Conservation (phyloP, 92 coral and sea anemone species). For the Scolanthus callimorphus region DNA sequence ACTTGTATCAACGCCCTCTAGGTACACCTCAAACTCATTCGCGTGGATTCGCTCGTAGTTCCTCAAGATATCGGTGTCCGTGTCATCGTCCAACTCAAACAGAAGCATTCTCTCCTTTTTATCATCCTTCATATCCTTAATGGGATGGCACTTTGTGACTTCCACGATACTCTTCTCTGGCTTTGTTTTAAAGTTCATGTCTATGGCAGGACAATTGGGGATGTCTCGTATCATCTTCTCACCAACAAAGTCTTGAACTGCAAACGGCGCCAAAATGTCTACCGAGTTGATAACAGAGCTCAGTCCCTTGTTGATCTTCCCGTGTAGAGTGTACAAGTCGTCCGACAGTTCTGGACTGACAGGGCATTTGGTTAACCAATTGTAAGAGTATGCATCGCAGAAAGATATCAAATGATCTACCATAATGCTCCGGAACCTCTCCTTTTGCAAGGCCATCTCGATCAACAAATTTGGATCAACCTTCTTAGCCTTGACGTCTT, state of each 20-base stretch:
- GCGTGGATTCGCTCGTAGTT: conserved; percentile 42
- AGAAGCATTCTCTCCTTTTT: too few species aligned
- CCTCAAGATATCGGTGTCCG: conserved; percentile 10
- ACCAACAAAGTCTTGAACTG: conserved; percentile 36
- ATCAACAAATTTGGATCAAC: too few species aligned
- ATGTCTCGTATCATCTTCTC: conserved; percentile 13
- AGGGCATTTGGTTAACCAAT: conserved; percentile 37
- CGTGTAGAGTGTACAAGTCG: conserved; percentile 44
- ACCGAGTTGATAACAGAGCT: conserved; percentile 43
- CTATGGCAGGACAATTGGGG: background rate
- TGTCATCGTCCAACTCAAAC: conserved; percentile 4
- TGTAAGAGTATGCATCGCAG: conserved; percentile 45
- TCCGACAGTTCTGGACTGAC: conserved; percentile 36
- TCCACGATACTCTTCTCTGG: too few species aligned
- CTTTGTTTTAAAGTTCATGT: too few species aligned
- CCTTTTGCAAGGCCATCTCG: too few species aligned
- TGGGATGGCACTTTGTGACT: too few species aligned
- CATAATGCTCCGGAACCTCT: conserved; percentile 48
- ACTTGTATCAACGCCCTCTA: conserved; percentile 13
- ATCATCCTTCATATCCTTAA: conserved; percentile 36
- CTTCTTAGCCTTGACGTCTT: too few species aligned
- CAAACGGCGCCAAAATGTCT: conserved; percentile 38
- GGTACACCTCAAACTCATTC: conserved; percentile 24
- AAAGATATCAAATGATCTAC: conserved; percentile 42
- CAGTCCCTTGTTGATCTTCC: conserved; percentile 45